These are phyloP conservation scores for Ypsolopha scabrella DNA, from an alignment of 2,888 invertebrate species.

Conservation along the genomic window DNA sequence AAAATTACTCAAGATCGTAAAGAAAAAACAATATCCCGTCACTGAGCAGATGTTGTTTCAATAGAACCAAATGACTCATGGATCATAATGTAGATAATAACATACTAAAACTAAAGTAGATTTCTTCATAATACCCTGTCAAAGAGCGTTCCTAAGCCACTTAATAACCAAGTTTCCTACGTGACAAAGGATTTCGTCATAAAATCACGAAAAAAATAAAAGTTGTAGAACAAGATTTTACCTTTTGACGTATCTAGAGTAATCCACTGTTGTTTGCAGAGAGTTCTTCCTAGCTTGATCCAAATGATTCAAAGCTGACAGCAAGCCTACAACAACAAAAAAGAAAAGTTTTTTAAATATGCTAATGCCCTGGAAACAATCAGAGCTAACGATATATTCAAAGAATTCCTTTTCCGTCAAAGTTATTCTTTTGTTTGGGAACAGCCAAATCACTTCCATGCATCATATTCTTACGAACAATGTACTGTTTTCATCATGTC, in stretches of 20 bases:
- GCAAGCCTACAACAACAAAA: constrained; percentile 41
- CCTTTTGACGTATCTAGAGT: constrained; percentile 90
- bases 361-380: constrained; percentile 54
- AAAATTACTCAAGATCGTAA: too few relatives aligned
- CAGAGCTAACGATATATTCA: constrained; percentile 50
- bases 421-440: constrained; percentile 64
- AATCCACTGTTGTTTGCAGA: constrained; percentile 80
- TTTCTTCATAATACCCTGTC: background rate
- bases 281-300: constrained; percentile 68
- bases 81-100: too few relatives aligned
- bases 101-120: background rate
- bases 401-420: constrained; percentile 53
- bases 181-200: constrained; percentile 3
- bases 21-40: too few relatives aligned
- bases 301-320: constrained; percentile 61
- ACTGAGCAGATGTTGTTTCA: too few relatives aligned
- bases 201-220: background rate
- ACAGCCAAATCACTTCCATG: constrained; percentile 61
- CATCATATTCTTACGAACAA: constrained; percentile 60
- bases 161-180: background rate
- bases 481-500: constrained; percentile 57
- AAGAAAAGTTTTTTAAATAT: constrained; percentile 20
- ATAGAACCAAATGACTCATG: too few relatives aligned
- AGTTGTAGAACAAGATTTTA: constrained; percentile 18
- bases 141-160: background rate